A percentile compares a stretch with the other conserved stretches of the same genome.
These are phyloP conservation scores for Thereva nobilitata DNA, from an alignment of 2,888 invertebrate genomes.

Conservation along the genomic window DNA sequence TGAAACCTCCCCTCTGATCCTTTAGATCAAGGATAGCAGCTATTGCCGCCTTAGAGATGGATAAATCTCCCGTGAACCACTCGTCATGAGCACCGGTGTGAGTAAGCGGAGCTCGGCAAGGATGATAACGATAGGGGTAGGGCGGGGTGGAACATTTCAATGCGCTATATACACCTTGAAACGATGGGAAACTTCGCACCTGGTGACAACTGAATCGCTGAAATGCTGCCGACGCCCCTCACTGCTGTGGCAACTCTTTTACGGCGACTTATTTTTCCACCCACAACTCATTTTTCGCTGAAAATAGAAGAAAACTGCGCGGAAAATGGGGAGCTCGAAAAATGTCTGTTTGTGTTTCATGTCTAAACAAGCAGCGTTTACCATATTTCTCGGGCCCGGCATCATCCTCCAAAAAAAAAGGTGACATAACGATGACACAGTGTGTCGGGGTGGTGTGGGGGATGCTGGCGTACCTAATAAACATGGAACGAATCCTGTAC, in stretches of 20 bases:
- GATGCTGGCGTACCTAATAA: constrained; percentile 20
- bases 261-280: constrained; percentile 29
- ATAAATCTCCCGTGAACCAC: constrained; percentile 20
- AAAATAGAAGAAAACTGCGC: background rate
- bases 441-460: constrained; percentile 18
- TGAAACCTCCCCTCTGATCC: constrained; percentile 10
- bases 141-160: constrained; percentile 4
- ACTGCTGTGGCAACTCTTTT: constrained; percentile 27
- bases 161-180: constrained; percentile 14
- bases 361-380: constrained; percentile 33
- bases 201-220: constrained; percentile 25
- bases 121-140: background rate
- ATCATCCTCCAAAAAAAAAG: background rate
- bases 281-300: background rate
- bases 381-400: constrained; percentile 26
- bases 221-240: constrained; percentile 7
- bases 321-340: constrained; percentile 24
- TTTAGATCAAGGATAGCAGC: constrained; percentile 27
- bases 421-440: background rate
- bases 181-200: constrained; percentile 20
- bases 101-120: constrained; percentile 5
- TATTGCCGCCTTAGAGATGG: constrained; percentile 23
- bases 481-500: background rate
- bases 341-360: constrained; percentile 35
- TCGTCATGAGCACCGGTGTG: constrained; percentile 12